Conservation (phyloP, 2,797 vertebrate species). For the Aphelocoma californica region DNA sequence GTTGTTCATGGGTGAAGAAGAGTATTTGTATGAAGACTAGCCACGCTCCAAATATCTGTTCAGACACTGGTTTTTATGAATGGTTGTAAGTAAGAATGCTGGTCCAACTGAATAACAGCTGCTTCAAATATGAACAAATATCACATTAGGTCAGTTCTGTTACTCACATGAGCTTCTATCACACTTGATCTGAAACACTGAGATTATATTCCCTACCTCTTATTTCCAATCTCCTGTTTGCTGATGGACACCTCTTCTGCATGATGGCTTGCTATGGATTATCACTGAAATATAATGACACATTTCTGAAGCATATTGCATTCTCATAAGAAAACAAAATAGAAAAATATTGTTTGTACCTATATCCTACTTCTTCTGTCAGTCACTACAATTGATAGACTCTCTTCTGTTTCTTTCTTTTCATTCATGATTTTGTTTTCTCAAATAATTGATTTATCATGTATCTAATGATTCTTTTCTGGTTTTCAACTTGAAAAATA, state of each 20-base stretch:
- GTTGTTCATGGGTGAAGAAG: not conserved
- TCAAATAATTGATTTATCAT: conserved; percentile 29
- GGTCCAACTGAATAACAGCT: not conserved
- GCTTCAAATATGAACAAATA: not conserved
- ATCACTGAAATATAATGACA: not conserved
- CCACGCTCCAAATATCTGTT: not conserved
- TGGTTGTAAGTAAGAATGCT: not conserved
- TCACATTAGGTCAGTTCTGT: not conserved
- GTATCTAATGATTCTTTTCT: conserved; percentile 20
- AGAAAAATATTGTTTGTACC: not conserved
- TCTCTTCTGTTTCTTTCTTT: not conserved
- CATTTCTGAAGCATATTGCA: not conserved
- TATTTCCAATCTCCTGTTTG: not conserved
- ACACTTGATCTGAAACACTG: not conserved
- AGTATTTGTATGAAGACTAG: not conserved
- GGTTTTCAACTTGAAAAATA: conserved; percentile 47
- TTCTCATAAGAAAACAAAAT: not conserved
- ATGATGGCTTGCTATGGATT: not conserved
- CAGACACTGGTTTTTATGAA: not conserved
- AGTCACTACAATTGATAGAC: not conserved
- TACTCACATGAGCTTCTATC: not conserved
- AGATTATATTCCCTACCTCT: not conserved
- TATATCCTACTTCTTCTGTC: not conserved
- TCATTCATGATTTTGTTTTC: not conserved
- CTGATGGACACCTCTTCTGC: not conserved